phyloP scores from a whole-genome alignment of 2,113 vertebrate genomes.

The Rallus limicola region DNA sequence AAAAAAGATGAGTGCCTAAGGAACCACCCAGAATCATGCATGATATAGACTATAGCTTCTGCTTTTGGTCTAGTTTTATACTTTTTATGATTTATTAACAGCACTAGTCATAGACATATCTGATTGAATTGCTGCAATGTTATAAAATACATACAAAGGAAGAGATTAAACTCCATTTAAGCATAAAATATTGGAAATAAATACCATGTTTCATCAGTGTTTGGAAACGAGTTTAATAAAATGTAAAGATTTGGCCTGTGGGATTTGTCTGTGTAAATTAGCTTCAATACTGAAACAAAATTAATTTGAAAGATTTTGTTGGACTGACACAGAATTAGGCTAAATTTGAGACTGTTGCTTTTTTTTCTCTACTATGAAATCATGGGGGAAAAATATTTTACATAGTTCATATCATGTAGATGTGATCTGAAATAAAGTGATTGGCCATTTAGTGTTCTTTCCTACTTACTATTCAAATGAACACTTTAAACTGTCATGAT shows the following conservation, averaged over 20 bases:
- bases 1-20: not conserved
- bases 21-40: not conserved
- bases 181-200: conserved; percentile 25
- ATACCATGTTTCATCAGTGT: conserved; percentile 26
- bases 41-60: not conserved
- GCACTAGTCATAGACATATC: not conserved
- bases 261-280: not conserved
- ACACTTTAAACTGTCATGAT: not conserved
- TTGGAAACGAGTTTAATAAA: conserved; percentile 36
- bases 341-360: not conserved
- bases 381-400: not conserved
- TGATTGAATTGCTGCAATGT: conserved; percentile 33
- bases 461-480: not conserved
- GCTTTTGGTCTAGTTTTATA: not conserved
- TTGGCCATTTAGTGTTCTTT: not conserved
- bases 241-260: not conserved
- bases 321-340: not conserved
- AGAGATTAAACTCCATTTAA: conserved; percentile 35
- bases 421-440: not conserved
- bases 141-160: conserved; percentile 27
- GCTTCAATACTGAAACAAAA: not conserved
- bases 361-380: not conserved
- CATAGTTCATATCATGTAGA: not conserved
- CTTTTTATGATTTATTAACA: conserved; percentile 27
- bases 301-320: conserved; percentile 11